Conservation (phyloP, 2,113 vertebrate species). For the Gallinago undulata region DNA sequence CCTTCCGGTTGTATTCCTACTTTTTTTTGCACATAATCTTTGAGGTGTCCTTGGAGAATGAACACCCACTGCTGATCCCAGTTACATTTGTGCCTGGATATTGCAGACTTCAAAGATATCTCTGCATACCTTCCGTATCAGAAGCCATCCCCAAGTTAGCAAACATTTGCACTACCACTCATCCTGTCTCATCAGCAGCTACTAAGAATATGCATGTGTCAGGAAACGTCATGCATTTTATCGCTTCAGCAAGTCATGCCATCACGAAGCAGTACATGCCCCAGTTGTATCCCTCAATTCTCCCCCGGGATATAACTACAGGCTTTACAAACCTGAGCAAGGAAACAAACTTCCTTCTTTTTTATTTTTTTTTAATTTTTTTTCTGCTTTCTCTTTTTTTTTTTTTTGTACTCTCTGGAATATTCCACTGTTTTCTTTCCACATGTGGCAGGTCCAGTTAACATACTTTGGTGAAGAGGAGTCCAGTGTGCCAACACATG, state of each 20-base stretch:
- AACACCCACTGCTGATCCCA: neutral
- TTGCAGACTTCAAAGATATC: conserved; percentile 12
- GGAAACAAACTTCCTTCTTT: neutral
- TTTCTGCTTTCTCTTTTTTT: too few species aligned
- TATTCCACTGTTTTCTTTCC: neutral
- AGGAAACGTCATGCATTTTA: neutral
- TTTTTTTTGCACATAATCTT: neutral
- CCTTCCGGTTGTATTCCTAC: neutral
- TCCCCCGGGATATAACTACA: neutral
- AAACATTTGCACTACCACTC: conserved; percentile 45
- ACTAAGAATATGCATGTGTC: conserved; percentile 50
- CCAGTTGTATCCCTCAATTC: neutral
- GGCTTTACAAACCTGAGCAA: neutral
- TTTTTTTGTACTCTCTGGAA: too few species aligned
- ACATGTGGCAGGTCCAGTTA: neutral
- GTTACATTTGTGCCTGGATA: neutral
- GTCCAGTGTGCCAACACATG: rapidly evolving
- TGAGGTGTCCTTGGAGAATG: neutral
- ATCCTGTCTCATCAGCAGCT: conserved; percentile 37
- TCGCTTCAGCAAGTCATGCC: neutral
- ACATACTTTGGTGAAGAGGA: neutral
- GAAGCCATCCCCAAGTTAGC: neutral
- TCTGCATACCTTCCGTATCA: conserved; percentile 30
- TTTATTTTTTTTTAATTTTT: neutral
- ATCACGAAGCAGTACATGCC: neutral